These are phyloP conservation scores for Dione juno DNA, from an alignment of 2,888 invertebrate species.

Conservation along the genomic window DNA sequence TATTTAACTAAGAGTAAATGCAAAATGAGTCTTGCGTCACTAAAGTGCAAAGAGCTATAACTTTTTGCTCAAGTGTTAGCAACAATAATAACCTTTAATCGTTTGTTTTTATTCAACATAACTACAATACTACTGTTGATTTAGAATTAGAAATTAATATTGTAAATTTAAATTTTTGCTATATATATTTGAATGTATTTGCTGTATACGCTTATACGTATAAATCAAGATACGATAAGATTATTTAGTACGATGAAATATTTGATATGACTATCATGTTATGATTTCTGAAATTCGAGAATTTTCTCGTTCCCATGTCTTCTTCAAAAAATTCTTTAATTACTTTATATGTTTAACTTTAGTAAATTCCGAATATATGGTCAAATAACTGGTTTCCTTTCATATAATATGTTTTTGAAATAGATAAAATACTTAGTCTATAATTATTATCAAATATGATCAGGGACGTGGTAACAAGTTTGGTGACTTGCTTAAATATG, in stretches of 20 bases:
- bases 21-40: constrained; percentile 30
- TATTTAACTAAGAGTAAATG: constrained; percentile 29
- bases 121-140: not conserved
- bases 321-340: not conserved
- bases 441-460: not conserved
- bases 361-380: not conserved
- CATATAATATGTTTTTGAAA: not conserved
- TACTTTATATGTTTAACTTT: not conserved
- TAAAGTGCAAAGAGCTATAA: constrained; percentile 24
- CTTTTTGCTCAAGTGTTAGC: constrained; percentile 37
- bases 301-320: not conserved
- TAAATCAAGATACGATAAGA: constrained; percentile 19
- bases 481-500: not conserved
- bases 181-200: not conserved
- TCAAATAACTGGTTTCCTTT: not conserved
- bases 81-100: constrained; percentile 32
- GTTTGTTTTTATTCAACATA: constrained; percentile 10
- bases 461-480: not conserved
- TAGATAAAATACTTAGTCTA: not conserved
- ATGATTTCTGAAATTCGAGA: constrained; percentile 3
- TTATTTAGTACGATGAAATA: constrained; percentile 16
- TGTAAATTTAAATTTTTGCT: constrained; percentile 11
- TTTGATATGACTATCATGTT: constrained; percentile 11
- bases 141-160: too few species aligned
- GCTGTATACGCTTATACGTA: constrained; percentile 4